Base-by-base conservation (phyloP, 1,140 invertebrate genomes). In the Subanguina moxae region DNA sequence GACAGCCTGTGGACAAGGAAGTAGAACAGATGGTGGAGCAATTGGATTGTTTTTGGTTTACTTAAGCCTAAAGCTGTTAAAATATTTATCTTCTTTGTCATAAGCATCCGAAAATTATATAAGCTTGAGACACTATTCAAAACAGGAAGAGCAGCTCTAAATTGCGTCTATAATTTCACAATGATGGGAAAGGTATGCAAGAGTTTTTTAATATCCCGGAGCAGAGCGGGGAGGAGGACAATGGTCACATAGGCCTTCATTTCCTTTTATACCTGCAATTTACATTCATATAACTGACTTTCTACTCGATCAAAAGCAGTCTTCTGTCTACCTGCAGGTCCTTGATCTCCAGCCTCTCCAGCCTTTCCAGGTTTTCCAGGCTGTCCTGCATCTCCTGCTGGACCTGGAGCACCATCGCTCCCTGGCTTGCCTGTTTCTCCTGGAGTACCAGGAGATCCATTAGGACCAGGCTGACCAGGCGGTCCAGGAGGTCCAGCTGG, bases 371-470 rank as follows among this genome's bases (percentile, higher is more conserved):
- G 65, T 8, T 43, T 56, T 7, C 68, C 68, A 30, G 68, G 30
- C n/a, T 69, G 68, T 25, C 68, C 68, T 38, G 38, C 27, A 30
- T 45, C 45, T n/a, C 68, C 68, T 27, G 28, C 30, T 27, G 61
- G 67, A 25, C 65, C 65, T 11, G 58, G 57, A 8, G 23, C 32
- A 69, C 48, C 70, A 63, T 71, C 70, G 15, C 45, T n/a, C 9
- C 70, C 70, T 5, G 70, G 70, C 17, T 57, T 56, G 23, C 70
- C 70, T 32, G 42, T 13, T 23, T 30, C 19, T 9, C 70, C 70
- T 21, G 64, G 56, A 21, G 21, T 52, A 0, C 64, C 64, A 8
- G 30, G 27, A 13, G 30, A 43, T 23, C 70, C 70, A 27, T 38
- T 25, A 23, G 63, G 70, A 7, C 70, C 70, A 46, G 52, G 32